A percentile compares a stretch with the other conserved stretches of the same genome.
Conservation (phyloP, 2,888 invertebrate species). For the Lasioglossum zephyrum region DNA sequence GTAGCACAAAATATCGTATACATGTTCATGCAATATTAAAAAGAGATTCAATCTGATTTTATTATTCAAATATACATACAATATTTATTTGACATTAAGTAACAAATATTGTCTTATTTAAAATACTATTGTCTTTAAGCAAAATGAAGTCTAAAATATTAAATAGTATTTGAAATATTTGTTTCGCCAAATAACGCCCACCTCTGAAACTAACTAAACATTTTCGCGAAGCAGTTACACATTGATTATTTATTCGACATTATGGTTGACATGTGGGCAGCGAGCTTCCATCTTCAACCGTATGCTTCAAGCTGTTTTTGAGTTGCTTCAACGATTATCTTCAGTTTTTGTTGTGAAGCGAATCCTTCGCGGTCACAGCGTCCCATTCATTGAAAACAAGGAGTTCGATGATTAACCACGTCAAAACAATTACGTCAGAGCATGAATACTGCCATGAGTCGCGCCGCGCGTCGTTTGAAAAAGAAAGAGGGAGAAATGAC, state of each 20-base stretch:
- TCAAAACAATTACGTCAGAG: constrained; percentile 25
- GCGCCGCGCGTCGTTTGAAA: neutral
- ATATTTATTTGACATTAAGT: too few relatives aligned
- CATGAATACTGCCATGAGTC: neutral
- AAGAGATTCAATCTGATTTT: too few relatives aligned
- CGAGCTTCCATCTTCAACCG: neutral
- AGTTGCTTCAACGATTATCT: neutral
- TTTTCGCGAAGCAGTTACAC: neutral
- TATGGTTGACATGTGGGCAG: neutral
- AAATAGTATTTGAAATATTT: too few relatives aligned
- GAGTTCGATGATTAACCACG: constrained; percentile 2
- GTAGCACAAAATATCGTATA: too few relatives aligned
- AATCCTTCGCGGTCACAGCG: neutral
- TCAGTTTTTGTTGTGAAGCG: neutral
- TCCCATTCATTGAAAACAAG: constrained; percentile 1
- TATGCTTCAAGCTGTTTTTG: neutral
- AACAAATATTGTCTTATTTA: too few relatives aligned
- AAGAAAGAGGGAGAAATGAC: neutral
- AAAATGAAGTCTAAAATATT: too few relatives aligned
- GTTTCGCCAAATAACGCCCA: too few relatives aligned
- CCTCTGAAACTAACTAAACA: neutral
- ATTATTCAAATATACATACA: too few relatives aligned
- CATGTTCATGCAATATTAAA: too few relatives aligned
- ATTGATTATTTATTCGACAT: neutral
- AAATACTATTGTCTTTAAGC: too few relatives aligned